These are phyloP conservation scores for Carollia perspicillata DNA, from an alignment of 2,113 vertebrate genomes.

Conservation along the genomic window DNA sequence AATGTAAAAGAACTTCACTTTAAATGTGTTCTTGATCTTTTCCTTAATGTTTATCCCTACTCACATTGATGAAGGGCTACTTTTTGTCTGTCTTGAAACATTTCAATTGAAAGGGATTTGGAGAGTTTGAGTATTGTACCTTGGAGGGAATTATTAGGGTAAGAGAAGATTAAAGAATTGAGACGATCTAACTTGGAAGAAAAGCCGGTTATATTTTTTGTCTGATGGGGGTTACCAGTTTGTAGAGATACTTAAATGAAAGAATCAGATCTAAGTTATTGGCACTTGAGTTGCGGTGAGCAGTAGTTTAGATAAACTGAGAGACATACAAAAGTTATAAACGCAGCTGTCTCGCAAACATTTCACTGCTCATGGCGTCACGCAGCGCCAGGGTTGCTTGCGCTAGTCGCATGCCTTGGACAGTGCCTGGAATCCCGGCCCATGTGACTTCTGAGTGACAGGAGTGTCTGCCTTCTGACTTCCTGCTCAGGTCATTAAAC, in stretches of 20 bases:
- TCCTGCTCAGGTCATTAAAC: background rate
- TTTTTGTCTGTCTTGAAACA: slow-evolving; percentile 20
- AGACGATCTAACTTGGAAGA: background rate
- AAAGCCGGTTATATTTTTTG: background rate
- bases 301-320: background rate
- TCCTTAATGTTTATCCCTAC: background rate
- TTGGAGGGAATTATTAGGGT: background rate
- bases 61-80: background rate
- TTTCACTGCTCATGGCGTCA: background rate
- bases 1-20: slow-evolving; percentile 7
- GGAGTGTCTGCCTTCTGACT: background rate
- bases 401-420: background rate
- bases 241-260: background rate
- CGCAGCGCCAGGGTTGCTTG: background rate
- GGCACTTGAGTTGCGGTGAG: background rate
- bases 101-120: slow-evolving; percentile 4
- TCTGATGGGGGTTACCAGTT: background rate
- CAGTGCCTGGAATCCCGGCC: background rate
- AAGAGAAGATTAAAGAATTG: slow-evolving; percentile 9
- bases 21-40: slow-evolving; percentile 9
- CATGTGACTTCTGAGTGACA: background rate
- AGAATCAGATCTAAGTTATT: slow-evolving; percentile 1
- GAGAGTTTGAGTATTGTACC: background rate
- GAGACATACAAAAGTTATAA: background rate
- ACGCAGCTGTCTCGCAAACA: background rate